A percentile compares a stretch with the other conserved stretches of the same genome.
These are phyloP conservation scores for Dufourea novaeangliae DNA, from an alignment of 1,140 invertebrate species.

Conservation along the genomic window DNA sequence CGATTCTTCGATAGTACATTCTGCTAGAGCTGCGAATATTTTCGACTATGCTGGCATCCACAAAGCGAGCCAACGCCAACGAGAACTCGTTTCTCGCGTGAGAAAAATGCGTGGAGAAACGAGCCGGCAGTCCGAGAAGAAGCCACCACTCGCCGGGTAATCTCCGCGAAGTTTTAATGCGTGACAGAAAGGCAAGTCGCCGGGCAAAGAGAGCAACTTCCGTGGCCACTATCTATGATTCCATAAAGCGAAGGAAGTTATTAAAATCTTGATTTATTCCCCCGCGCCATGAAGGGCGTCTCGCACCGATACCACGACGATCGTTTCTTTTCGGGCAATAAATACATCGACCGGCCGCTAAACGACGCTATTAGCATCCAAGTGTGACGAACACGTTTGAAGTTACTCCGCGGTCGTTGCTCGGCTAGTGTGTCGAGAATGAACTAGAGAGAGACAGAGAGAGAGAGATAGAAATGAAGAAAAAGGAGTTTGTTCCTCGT, in stretches of 20 bases:
- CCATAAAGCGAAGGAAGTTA: conserved; percentile 15
- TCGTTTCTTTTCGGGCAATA: neutral
- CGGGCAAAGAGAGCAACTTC: neutral
- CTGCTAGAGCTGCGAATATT: no score
- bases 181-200: neutral
- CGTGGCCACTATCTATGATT: neutral
- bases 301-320: neutral
- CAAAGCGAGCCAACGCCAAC: no score
- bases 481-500: neutral
- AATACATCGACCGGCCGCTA: conserved; percentile 6
- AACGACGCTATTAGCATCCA: conserved; percentile 2
- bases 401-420: neutral
- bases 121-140: neutral
- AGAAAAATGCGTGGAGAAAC: neutral
- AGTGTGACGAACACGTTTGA: neutral
- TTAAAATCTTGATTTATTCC: conserved; percentile 27
- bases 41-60: no score
- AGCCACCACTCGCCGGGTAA: neutral
- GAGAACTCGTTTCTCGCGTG: neutral
- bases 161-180: neutral
- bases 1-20: no score
- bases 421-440: neutral
- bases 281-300: neutral
- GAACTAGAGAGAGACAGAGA: neutral
- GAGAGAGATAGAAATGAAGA: no score